A percentile compares a stretch with the other conserved stretches of the same genome.
These are phyloP conservation scores for mouse (Mus musculus) DNA, from an alignment of 2,113 vertebrate species.

Conservation along the genomic window DNA sequence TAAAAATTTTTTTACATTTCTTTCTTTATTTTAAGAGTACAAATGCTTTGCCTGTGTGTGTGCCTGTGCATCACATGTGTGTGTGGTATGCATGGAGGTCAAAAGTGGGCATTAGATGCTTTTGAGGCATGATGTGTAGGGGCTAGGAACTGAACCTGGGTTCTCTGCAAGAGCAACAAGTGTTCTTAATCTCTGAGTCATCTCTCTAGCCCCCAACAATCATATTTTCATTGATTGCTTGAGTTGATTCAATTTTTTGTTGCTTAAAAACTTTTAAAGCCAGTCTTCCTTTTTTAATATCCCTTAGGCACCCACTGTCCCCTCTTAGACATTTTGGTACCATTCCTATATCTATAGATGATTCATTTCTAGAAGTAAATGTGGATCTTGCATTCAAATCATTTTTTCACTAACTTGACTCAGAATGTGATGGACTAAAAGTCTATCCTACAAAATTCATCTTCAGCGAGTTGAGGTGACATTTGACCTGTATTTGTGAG, in stretches of 20 bases:
- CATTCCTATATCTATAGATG: neutral
- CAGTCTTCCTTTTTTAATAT: neutral
- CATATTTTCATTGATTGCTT: neutral
- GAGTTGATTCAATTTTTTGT: neutral
- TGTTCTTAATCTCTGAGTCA: neutral
- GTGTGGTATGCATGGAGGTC: neutral
- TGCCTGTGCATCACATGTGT: neutral
- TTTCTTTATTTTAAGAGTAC: neutral
- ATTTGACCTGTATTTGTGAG: neutral
- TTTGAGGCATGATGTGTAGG: neutral
- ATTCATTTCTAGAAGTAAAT: constrained; percentile 43
- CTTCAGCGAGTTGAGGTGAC: neutral
- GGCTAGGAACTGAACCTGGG: neutral
- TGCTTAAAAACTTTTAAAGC: neutral
- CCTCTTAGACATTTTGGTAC: neutral
- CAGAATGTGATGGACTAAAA: neutral
- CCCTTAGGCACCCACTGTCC: neutral
- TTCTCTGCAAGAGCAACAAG: neutral
- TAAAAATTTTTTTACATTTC: neutral
- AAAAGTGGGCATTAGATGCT: neutral
- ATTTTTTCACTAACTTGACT: neutral
- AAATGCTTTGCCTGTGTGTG: neutral
- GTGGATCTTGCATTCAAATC: neutral
- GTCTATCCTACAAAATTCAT: constrained; percentile 14
- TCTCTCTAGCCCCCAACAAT: neutral